Conservation (phyloP, 2,888 invertebrate genomes). For the Spodoptera littoralis region DNA sequence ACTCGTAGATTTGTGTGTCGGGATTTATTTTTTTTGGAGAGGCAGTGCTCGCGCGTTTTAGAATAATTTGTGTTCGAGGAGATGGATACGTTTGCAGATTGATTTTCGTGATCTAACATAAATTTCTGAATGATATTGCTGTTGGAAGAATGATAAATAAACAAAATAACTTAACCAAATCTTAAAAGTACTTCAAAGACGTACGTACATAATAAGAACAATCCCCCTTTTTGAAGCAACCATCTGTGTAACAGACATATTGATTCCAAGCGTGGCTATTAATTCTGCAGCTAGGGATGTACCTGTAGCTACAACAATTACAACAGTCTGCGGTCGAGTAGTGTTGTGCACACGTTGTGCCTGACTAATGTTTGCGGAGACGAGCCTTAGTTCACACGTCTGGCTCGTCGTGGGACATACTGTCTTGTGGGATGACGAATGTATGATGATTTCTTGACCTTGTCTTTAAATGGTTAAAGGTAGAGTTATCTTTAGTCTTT, state of each 20-base stretch:
- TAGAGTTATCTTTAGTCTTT: too few relatives aligned
- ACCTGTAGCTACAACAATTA: constrained; percentile 52
- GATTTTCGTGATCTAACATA: too few relatives aligned
- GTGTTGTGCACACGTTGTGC: constrained; percentile 52
- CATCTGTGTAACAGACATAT: constrained; percentile 45
- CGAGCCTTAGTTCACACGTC: constrained; percentile 65
- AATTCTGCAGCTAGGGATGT: constrained; percentile 51
- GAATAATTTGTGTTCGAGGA: background rate
- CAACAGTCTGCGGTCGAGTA: constrained; percentile 58
- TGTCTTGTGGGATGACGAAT: constrained; percentile 19
- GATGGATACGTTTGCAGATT: too few relatives aligned
- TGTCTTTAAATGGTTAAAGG: too few relatives aligned
- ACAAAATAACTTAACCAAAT: too few relatives aligned
- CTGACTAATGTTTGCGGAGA: constrained; percentile 71
- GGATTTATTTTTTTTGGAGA: constrained; percentile 33
- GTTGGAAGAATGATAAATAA: too few relatives aligned
- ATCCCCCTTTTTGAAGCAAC: background rate
- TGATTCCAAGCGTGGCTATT: constrained; percentile 42
- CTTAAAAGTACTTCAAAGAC: too few relatives aligned
- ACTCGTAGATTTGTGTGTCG: constrained; percentile 44
- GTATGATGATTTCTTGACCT: background rate
- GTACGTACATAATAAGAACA: background rate
- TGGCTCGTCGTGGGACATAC: constrained; percentile 60
- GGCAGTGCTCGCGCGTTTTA: constrained; percentile 6
- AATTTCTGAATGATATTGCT: too few relatives aligned